Evolutionary conservation across 2,113 vertebrate genomes (phyloP).

Genomic region (Vidua macroura): DNA sequence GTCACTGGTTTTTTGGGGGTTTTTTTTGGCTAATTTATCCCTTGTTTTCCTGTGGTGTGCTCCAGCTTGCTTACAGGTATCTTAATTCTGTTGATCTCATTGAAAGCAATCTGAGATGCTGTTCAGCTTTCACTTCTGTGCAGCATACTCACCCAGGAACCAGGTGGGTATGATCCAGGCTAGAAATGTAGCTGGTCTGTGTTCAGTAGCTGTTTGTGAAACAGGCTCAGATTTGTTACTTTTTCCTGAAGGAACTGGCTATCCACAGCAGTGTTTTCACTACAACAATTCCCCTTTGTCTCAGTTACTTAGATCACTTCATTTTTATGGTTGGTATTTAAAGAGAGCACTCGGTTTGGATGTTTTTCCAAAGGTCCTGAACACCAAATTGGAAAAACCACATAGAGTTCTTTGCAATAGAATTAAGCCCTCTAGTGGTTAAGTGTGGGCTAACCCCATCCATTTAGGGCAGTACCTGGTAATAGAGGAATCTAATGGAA

Average conservation of each 20-base stretch:
- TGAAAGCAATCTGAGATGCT: background rate
- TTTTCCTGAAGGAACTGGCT: background rate
- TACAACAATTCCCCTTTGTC: background rate
- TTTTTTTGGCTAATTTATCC: background rate
- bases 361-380: background rate
- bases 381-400: background rate
- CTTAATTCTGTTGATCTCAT: background rate
- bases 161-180: background rate
- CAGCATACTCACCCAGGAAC: background rate
- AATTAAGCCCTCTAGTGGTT: slow-evolving; percentile 15
- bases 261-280: background rate
- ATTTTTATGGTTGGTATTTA: background rate
- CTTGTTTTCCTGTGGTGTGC: background rate
- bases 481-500: background rate
- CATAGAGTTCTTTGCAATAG: accelerated
- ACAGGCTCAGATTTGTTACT: background rate
- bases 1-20: background rate
- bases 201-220: background rate
- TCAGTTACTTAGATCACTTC: background rate
- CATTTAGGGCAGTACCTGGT: background rate
- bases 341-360: background rate
- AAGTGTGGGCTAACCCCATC: background rate
- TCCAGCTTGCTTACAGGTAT: background rate
- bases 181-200: background rate
- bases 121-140: background rate